These are phyloP conservation scores for Mustelus asterias DNA, from an alignment of 2,113 vertebrate genomes.

Conservation along the genomic window DNA sequence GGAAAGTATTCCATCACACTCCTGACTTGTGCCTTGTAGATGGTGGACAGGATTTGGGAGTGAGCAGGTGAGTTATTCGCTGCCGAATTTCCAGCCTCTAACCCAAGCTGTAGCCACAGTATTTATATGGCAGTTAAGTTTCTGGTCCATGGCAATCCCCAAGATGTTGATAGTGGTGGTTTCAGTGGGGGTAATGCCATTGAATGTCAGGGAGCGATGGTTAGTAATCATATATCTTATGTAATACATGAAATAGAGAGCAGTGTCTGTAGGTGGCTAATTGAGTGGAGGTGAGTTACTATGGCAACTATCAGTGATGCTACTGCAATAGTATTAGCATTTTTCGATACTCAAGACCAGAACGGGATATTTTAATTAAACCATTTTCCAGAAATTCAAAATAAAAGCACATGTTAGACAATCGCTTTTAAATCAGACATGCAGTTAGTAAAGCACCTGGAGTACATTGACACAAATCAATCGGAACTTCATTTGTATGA, in stretches of 20 bases:
- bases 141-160: no score
- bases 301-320: constrained; percentile 41
- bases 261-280: background rate
- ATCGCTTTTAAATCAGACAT: background rate
- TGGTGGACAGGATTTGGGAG: no score
- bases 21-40: no score
- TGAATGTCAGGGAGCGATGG: no score
- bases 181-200: no score
- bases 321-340: constrained; percentile 42
- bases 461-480: background rate
- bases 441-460: background rate
- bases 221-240: background rate
- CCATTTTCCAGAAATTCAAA: background rate
- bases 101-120: no score
- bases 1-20: no score
- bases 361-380: background rate
- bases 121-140: no score
- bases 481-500: background rate
- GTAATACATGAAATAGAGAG: background rate
- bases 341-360: background rate
- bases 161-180: no score
- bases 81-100: no score
- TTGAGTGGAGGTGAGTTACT: constrained; percentile 43
- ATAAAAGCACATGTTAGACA: background rate
- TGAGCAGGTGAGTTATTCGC: no score